Evolutionary conservation across 2,113 vertebrate genomes (phyloP).

Genomic region (Gambusia holbrooki): DNA sequence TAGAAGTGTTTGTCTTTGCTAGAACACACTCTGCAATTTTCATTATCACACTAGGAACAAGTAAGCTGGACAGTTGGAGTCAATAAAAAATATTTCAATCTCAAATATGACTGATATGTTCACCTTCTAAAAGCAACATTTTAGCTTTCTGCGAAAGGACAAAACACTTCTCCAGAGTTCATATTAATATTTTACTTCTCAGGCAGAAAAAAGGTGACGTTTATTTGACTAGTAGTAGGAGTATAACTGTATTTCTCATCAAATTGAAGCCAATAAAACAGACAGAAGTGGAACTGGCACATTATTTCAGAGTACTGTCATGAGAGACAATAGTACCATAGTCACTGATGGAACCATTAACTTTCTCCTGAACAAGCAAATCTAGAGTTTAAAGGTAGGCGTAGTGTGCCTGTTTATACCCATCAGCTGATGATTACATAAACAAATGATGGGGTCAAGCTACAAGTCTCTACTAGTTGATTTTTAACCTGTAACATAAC

Average conservation of each 20-base stretch:
- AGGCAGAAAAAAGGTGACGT: neutral
- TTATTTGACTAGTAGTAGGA: neutral
- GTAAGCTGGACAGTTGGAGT: neutral
- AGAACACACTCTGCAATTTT: neutral
- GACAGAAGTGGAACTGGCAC: too few species aligned
- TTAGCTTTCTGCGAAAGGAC: neutral
- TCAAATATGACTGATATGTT: neutral
- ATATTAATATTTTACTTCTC: neutral
- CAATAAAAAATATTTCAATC: neutral
- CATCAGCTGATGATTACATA: too few species aligned
- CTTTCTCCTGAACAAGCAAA: too few species aligned
- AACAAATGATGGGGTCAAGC: too few species aligned
- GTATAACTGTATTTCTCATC: neutral
- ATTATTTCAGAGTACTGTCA: too few species aligned
- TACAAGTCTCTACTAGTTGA: too few species aligned
- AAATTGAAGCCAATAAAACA: neutral
- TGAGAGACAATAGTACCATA: too few species aligned
- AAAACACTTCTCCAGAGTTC: neutral
- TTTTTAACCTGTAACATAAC: too few species aligned
- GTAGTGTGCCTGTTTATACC: too few species aligned
- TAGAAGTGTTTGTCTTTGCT: conserved; percentile 12
- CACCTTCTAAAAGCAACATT: neutral
- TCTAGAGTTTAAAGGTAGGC: too few species aligned
- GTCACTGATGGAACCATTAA: too few species aligned
- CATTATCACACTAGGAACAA: neutral